phyloP scores from a whole-genome alignment of 2,113 vertebrate genomes.

The Tachuris rubrigastra region DNA sequence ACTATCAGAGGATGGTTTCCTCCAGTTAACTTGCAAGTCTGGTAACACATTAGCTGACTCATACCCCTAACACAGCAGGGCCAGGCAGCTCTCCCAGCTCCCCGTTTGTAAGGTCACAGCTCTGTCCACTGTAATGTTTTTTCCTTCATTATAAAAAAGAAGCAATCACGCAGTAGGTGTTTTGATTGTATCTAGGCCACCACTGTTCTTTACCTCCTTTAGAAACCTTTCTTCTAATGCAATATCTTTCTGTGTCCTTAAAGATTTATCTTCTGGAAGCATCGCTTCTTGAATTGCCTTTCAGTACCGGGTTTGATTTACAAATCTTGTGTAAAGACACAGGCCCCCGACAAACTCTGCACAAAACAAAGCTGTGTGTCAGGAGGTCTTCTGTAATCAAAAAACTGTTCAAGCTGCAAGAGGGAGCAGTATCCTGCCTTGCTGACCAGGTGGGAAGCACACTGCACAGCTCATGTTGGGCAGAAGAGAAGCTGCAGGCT shows the following conservation, averaged over 20 bases:
- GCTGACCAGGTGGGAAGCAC: background rate
- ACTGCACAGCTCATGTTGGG: background rate
- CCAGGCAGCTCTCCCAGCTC: accelerated
- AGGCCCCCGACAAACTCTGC: accelerated
- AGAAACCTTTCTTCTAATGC: background rate
- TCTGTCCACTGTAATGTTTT: background rate
- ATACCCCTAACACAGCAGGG: background rate
- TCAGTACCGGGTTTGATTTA: background rate
- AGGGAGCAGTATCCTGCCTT: background rate
- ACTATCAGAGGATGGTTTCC: background rate
- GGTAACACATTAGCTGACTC: background rate
- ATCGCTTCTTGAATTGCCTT: background rate
- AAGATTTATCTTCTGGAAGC: background rate
- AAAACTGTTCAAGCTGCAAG: background rate
- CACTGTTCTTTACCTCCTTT: background rate
- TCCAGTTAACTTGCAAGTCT: background rate
- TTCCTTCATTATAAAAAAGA: background rate
- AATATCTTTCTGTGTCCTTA: background rate
- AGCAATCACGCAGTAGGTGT: background rate
- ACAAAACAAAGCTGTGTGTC: background rate
- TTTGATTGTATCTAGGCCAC: constrained; percentile 24
- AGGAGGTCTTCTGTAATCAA: background rate
- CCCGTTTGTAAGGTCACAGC: background rate
- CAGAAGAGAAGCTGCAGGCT: background rate
- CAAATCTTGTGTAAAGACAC: background rate